Percentiles rank a stretch among this genome's conserved stretches.
Evolutionary conservation across 2,113 vertebrate genomes (phyloP).

Genomic region (Macroglossus sobrinus): DNA sequence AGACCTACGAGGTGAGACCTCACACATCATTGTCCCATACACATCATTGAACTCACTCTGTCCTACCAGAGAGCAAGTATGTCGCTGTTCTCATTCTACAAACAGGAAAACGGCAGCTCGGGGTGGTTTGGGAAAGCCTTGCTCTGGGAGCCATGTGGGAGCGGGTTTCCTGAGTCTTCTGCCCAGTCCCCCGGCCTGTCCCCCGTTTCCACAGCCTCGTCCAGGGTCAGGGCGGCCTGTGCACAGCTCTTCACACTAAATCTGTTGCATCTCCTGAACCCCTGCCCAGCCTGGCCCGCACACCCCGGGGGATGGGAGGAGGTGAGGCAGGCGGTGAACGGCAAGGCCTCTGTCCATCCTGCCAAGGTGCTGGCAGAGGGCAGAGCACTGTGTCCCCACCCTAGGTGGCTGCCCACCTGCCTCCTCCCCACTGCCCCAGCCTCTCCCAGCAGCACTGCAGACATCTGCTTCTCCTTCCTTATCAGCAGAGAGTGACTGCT

Average conservation of each 20-base stretch:
- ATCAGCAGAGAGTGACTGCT: background rate
- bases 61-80: too few species aligned
- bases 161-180: background rate
- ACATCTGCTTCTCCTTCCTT: background rate
- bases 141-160: background rate
- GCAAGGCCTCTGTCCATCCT: background rate
- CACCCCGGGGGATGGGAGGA: background rate
- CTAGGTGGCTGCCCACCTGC: background rate
- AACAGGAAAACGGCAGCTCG: background rate
- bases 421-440: background rate
- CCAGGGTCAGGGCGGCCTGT: too few species aligned
- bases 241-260: background rate
- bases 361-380: background rate
- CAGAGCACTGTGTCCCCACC: background rate
- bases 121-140: too few species aligned
- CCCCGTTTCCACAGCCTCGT: background rate
- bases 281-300: background rate
- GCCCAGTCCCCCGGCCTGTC: background rate
- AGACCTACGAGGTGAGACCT: background rate
- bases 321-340: background rate
- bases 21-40: rapidly evolving
- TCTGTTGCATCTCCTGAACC: background rate
- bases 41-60: too few species aligned
- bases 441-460: background rate
- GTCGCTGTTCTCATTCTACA: background rate